phyloP scores from a whole-genome alignment of 1,140 invertebrate species.

The Scaptomyza hsui region DNA sequence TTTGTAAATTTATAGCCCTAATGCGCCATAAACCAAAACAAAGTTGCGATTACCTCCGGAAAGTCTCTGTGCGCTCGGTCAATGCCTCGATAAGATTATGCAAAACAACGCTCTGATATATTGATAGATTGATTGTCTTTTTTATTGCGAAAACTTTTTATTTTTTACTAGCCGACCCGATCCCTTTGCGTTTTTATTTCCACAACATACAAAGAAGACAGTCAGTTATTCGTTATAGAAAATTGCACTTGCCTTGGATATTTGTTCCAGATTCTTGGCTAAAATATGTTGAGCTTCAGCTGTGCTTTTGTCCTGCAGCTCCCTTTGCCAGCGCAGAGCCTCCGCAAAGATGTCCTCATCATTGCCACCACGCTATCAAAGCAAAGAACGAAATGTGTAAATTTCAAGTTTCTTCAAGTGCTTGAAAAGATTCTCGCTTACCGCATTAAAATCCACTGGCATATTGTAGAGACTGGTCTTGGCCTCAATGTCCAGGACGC shows the following conservation, averaged over 20 bases:
- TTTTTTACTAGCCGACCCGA: no score
- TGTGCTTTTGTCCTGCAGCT: slow-evolving; percentile 70
- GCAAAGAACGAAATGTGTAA: no score
- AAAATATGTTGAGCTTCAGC: slow-evolving; percentile 73
- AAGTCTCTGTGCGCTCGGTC: slow-evolving; percentile 1
- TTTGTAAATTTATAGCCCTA: slow-evolving; percentile 21
- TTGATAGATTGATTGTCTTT: neutral
- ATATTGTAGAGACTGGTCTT: slow-evolving; percentile 60
- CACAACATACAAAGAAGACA: no score
- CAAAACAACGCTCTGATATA: slow-evolving; percentile 13
- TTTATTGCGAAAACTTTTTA: no score
- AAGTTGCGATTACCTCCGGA: slow-evolving; percentile 11
- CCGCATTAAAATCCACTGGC: slow-evolving; percentile 66
- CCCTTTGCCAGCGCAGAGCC: slow-evolving; percentile 70
- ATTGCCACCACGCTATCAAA: slow-evolving; percentile 53
- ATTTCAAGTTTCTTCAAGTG: no score
- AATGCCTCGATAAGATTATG: slow-evolving; percentile 43
- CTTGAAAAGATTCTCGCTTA: slow-evolving; percentile 19
- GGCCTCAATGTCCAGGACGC: slow-evolving; percentile 72
- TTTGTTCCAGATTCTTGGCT: slow-evolving; percentile 73
- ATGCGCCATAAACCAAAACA: slow-evolving; percentile 24
- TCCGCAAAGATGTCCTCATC: slow-evolving; percentile 72
- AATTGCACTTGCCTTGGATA: slow-evolving; percentile 70
- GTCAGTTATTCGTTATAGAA: no score
- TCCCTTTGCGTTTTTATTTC: no score